Evolutionary conservation across 2,888 invertebrate genomes (phyloP), one percentile per base, ranked within the genome.

Genomic region (Drosophila conformis): DNA sequence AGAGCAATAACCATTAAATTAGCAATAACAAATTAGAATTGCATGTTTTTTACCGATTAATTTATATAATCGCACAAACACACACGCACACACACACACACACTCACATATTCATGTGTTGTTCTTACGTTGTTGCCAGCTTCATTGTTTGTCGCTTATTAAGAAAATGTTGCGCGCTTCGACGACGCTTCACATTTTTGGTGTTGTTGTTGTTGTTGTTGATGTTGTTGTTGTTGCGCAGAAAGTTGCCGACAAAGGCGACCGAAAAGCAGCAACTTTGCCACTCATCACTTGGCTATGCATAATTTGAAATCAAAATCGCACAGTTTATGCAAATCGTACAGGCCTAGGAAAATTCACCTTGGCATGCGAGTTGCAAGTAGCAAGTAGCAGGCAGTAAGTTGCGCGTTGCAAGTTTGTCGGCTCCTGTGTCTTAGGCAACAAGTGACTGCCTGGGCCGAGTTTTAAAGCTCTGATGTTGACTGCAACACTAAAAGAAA

Each of bases 121-220:
- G 42, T 31, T 38, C 48, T 63, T 57, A 49, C 40, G 8, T 29
- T 56, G 62, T 53, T 31, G 57, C 49, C 61, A 66, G 52, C 40
- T 70, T 80, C 85, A 80, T 89, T 85, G 87, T 82, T 87, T 82
- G 82, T 70, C 78, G 85, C 87, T 89, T 82, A 85, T 85, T 89
- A 89, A 73, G 87, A 74, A 80, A 86, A 89, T 89, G 79, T 82
- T 87, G 84, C 78, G 76, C 79, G 87, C 85, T 72, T 83, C 82
- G 74, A 72, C 86, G 71, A 71, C 61, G 73, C 48, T 67, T 42
- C 27, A 51, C 58, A 51, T 56, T 65, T 42, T 51, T 56, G 33
- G 31, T 59, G 58, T 48, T 63, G 46, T 15, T 57, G 29, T 31
- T 38, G 36, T 38, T 48, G 21, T 21, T 59, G 58, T 48, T 63